Percentiles rank a stretch among this genome's conserved stretches.
These are phyloP conservation scores for Danio aesculapii DNA, from an alignment of 2,797 vertebrate species.

Conservation along the genomic window DNA sequence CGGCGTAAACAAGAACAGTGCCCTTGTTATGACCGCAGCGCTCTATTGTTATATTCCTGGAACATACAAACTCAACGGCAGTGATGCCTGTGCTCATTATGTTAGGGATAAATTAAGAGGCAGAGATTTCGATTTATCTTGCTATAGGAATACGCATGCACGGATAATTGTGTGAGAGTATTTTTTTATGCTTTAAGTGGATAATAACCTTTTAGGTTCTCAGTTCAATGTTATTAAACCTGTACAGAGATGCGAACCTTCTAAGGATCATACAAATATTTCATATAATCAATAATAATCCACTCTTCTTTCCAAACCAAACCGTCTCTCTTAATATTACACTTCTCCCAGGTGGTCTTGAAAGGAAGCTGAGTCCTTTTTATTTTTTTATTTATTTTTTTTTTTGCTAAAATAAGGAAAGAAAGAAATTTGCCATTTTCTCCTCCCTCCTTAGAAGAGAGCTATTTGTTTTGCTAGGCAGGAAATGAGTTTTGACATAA, in stretches of 20 bases:
- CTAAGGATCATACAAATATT: constrained; percentile 70
- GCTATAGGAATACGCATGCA: neutral
- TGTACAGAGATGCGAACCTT: constrained; percentile 64
- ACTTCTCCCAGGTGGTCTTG: constrained; percentile 69
- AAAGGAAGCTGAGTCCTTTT: constrained; percentile 70
- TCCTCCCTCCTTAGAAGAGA: constrained; percentile 73
- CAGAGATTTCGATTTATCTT: constrained; percentile 1
- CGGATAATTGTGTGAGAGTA: neutral
- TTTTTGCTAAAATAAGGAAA: constrained; percentile 6
- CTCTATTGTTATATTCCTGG: constrained; percentile 48
- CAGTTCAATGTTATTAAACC: constrained; percentile 62
- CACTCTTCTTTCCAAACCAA: constrained; percentile 7
- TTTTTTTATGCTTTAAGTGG: constrained; percentile 29
- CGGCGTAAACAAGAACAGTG: constrained; percentile 59
- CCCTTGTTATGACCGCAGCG: constrained; percentile 38
- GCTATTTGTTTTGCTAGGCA: constrained; percentile 79
- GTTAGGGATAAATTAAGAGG: constrained; percentile 20
- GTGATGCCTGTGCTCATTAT: constrained; percentile 4
- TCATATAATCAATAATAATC: constrained; percentile 40
- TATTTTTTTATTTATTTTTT: constrained; percentile 63
- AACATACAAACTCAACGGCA: neutral
- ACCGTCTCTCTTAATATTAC: constrained; percentile 14
- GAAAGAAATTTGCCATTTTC: constrained; percentile 80
- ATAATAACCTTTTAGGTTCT: constrained; percentile 32
- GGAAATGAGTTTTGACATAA: constrained; percentile 87